Conservation (phyloP, 2,113 vertebrate genomes). For the Saccopteryx bilineata region DNA sequence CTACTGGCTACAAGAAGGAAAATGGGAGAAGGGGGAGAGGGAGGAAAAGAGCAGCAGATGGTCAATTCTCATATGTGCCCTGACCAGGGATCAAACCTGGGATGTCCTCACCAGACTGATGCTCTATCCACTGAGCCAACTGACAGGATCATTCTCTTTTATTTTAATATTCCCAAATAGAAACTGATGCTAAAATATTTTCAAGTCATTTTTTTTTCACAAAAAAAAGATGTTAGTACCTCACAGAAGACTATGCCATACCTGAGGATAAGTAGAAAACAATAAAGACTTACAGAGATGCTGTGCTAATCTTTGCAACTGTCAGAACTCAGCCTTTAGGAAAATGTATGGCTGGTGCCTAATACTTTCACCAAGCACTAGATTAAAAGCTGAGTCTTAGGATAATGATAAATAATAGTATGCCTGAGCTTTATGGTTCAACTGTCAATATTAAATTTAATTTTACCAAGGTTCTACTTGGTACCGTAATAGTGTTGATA, state of each 20-base stretch:
- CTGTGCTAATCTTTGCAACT: not conserved
- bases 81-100: too few relatives aligned
- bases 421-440: not conserved
- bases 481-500: constrained; percentile 4
- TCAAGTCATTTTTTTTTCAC: not conserved
- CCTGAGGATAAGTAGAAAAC: not conserved
- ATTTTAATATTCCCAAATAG: constrained; percentile 24
- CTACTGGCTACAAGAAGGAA: too few relatives aligned
- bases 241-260: not conserved
- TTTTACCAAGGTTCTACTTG: not conserved
- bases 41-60: too few relatives aligned
- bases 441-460: constrained; percentile 50
- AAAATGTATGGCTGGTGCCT: not conserved
- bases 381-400: constrained; percentile 22
- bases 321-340: not conserved
- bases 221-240: not conserved
- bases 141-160: not conserved
- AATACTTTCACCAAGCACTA: not conserved
- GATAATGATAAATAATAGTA: constrained; percentile 13
- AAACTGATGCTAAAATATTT: not conserved
- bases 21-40: too few relatives aligned
- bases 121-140: too few relatives aligned
- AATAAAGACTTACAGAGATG: not conserved
- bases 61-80: too few relatives aligned
- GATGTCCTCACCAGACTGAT: too few relatives aligned